Percentiles rank a stretch among this genome's conserved stretches.
These are phyloP conservation scores for Dysmachus trigonus DNA, from an alignment of 2,888 invertebrate species.

Conservation along the genomic window DNA sequence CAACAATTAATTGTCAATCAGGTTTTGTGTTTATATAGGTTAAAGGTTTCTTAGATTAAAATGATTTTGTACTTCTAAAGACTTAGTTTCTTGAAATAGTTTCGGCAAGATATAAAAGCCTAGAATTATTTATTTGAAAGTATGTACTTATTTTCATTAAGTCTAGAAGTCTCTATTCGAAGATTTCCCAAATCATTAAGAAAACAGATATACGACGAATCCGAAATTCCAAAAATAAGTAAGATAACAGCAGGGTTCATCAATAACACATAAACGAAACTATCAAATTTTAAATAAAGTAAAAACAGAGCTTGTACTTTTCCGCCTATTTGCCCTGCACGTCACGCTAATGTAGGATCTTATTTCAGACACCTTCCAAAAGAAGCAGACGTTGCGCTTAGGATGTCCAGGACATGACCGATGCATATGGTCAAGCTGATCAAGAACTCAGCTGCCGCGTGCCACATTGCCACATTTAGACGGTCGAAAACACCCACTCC, in stretches of 20 bases:
- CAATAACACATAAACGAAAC: not conserved
- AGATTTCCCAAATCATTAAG: no score
- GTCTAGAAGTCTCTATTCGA: no score
- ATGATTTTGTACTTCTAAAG: no score
- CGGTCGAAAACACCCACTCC: slow-evolving; percentile 1
- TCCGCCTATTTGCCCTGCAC: not conserved
- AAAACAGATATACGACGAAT: no score
- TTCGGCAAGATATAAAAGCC: no score
- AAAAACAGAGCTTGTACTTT: not conserved
- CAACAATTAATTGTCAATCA: no score
- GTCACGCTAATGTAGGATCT: not conserved
- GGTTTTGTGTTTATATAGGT: no score
- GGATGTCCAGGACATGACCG: not conserved
- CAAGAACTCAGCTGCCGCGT: slow-evolving; percentile 26
- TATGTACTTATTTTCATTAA: no score
- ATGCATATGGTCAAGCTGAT: slow-evolving; percentile 5
- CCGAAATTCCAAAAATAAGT: not conserved
- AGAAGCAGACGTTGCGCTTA: not conserved
- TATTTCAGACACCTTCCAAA: not conserved
- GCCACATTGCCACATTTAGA: not conserved
- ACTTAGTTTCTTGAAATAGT: no score
- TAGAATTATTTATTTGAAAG: no score
- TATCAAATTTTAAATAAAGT: not conserved
- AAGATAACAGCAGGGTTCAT: not conserved
- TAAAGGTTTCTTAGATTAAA: no score